phyloP scores from a whole-genome alignment of 2,888 invertebrate genomes.

The Halictus quadricinctus region DNA sequence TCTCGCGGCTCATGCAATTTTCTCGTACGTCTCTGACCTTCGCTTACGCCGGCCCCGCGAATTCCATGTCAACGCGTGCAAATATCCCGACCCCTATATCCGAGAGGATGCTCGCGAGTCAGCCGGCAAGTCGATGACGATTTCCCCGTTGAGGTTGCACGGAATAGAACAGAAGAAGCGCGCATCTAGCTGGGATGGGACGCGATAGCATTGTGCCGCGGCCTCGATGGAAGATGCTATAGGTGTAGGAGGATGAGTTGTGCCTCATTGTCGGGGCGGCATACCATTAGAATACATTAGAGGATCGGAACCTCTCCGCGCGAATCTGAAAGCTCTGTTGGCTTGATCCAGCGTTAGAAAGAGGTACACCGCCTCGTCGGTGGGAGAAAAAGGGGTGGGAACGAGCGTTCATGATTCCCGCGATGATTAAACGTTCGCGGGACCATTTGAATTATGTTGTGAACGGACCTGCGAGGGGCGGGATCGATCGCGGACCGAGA shows the following conservation, averaged over 20 bases:
- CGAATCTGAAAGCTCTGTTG: not conserved
- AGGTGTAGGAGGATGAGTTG: conserved; percentile 80
- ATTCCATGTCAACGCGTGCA: conserved; percentile 62
- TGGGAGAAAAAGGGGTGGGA: conserved; percentile 50
- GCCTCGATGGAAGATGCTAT: conserved; percentile 63
- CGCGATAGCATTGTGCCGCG: conserved; percentile 61
- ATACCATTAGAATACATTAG: conserved; percentile 81
- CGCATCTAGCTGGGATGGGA: conserved; percentile 45
- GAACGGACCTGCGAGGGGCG: conserved; percentile 71
- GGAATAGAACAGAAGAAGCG: conserved; percentile 59
- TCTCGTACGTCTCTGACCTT: conserved; percentile 50
- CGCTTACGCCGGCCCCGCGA: conserved; percentile 40
- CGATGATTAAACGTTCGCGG: conserved; percentile 73
- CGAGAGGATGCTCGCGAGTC: not conserved
- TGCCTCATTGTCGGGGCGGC: conserved; percentile 82
- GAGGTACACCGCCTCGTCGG: conserved; percentile 19
- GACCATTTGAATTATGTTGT: conserved; percentile 70
- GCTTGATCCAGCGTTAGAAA: conserved; percentile 50
- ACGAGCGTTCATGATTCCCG: conserved; percentile 59
- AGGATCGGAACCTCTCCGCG: conserved; percentile 39
- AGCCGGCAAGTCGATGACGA: not conserved
- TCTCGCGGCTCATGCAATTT: conserved; percentile 17
- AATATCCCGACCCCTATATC: conserved; percentile 41
- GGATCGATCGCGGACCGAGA: conserved; percentile 67
- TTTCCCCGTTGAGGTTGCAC: conserved; percentile 5